These are phyloP conservation scores for Hypanus sabinus DNA, from an alignment of 2,113 vertebrate species.

Conservation along the genomic window DNA sequence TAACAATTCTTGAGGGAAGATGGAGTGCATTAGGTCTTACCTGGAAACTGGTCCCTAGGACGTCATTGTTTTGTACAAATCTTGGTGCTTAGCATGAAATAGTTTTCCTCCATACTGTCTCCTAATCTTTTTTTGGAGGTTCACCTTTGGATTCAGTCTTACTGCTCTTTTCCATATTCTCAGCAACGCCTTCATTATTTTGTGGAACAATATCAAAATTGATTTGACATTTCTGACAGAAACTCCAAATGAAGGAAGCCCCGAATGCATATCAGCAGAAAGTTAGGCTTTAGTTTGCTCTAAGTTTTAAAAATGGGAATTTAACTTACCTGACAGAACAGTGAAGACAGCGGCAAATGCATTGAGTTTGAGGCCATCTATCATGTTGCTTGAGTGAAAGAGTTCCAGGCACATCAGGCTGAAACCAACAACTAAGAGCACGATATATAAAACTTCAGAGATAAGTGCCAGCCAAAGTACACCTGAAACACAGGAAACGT, in stretches of 20 bases:
- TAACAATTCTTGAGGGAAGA: neutral
- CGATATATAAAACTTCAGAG: slow-evolving; percentile 89
- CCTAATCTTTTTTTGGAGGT: neutral
- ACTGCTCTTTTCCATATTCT: neutral
- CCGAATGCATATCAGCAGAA: neutral
- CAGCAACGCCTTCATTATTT: neutral
- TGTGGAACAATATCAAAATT: neutral
- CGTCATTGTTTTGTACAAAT: neutral
- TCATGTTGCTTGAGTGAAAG: slow-evolving; percentile 89
- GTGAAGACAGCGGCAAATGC: slow-evolving; percentile 97
- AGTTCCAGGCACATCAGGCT: slow-evolving; percentile 96
- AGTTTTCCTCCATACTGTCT: neutral
- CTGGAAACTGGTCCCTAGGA: neutral
- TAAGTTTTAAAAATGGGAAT: neutral
- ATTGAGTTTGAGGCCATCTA: slow-evolving; percentile 93
- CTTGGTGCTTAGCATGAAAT: neutral
- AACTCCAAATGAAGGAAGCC: neutral
- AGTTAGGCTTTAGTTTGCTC: neutral
- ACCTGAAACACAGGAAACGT: slow-evolving; percentile 58
- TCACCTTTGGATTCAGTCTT: neutral
- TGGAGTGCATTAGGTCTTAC: neutral
- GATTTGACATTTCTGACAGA: slow-evolving; percentile 6
- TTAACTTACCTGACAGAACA: slow-evolving; percentile 79
- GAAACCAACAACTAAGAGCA: slow-evolving; percentile 89
- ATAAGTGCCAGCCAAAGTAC: slow-evolving; percentile 93